A percentile compares a stretch with the other conserved stretches of the same genome.
Conservation (phyloP, 2,797 vertebrate species). For the Furcifer pardalis region DNA sequence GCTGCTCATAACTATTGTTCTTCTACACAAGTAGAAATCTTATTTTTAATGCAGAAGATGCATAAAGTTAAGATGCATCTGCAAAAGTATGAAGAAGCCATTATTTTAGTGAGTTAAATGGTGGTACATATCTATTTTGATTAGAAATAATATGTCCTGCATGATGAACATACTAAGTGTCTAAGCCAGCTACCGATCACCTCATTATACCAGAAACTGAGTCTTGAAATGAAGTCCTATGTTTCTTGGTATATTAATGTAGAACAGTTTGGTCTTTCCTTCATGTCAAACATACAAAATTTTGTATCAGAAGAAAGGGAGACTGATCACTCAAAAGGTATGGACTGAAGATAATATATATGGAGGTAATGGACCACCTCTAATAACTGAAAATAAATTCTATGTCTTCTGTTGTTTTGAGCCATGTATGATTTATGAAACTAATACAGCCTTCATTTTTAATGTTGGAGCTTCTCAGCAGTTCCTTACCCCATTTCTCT, state of each 20-base stretch:
- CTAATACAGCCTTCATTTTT: constrained; percentile 28
- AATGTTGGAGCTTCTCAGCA: constrained; percentile 3
- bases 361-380: background rate
- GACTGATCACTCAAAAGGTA: background rate
- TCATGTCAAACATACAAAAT: constrained; percentile 8
- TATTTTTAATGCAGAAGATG: background rate
- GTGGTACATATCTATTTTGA: background rate
- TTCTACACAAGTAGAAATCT: background rate
- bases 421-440: constrained; percentile 33
- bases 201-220: constrained; percentile 30
- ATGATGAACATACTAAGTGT: background rate
- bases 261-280: background rate
- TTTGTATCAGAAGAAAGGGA: background rate
- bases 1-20: background rate
- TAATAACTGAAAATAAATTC: constrained; percentile 31
- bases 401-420: background rate
- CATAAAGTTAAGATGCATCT: background rate
- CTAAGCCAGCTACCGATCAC: background rate
- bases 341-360: background rate
- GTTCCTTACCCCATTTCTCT: background rate
- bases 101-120: background rate
- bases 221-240: constrained; percentile 20
- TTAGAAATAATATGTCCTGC: background rate
- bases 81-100: background rate
- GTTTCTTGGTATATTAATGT: background rate